A percentile compares a stretch with the other conserved stretches of the same genome.
Evolutionary conservation across 2,888 invertebrate species (phyloP).

Genomic region (Trissolcus brochymenae): DNA sequence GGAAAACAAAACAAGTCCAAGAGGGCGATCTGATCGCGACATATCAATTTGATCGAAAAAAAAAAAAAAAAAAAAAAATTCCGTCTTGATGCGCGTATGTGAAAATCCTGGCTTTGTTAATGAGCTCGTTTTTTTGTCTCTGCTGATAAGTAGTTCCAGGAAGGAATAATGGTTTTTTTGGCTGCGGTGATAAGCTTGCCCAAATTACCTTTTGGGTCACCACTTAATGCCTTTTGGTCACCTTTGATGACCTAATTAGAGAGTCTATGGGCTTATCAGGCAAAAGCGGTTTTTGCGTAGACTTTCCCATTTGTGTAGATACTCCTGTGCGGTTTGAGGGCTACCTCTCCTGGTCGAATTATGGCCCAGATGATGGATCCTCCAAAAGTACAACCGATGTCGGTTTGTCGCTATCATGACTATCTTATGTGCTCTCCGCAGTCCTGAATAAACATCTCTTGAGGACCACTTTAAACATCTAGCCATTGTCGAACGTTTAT

Average conservation of each 20-base stretch:
- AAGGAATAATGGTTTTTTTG: slow-evolving; percentile 24
- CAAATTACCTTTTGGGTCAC: slow-evolving; percentile 5
- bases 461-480: slow-evolving; percentile 13
- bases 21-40: slow-evolving; percentile 49
- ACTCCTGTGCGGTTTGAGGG: slow-evolving; percentile 7
- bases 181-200: slow-evolving; percentile 20
- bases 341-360: slow-evolving; percentile 11
- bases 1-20: slow-evolving; percentile 57
- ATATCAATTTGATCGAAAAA: slow-evolving; percentile 33
- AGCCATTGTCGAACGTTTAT: slow-evolving; percentile 20
- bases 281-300: slow-evolving; percentile 25
- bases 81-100: not conserved
- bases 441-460: slow-evolving; percentile 45
- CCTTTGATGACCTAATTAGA: slow-evolving; percentile 5
- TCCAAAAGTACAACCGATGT: slow-evolving; percentile 19
- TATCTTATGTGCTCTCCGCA: slow-evolving; percentile 11
- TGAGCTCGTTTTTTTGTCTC: slow-evolving; percentile 15
- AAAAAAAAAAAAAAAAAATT: too few species aligned
- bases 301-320: slow-evolving; percentile 13
- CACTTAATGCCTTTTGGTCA: slow-evolving; percentile 10
- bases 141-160: slow-evolving; percentile 37
- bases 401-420: slow-evolving; percentile 39
- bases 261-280: slow-evolving; percentile 17
- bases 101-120: slow-evolving; percentile 40
- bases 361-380: slow-evolving; percentile 33